These are phyloP conservation scores for Scaptomyza polygonia DNA, from an alignment of 2,888 invertebrate species.

Conservation along the genomic window DNA sequence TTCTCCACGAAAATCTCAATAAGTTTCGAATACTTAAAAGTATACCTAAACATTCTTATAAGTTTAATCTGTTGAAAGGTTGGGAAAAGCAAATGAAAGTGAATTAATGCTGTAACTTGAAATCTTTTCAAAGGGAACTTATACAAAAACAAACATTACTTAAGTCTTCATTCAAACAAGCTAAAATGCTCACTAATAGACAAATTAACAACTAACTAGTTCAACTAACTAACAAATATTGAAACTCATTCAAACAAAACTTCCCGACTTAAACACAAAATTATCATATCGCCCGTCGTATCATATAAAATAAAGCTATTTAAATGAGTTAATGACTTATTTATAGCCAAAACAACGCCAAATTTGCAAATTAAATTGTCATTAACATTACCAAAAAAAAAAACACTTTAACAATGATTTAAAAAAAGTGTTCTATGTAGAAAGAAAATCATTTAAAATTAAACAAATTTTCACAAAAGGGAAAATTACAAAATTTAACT, in stretches of 20 bases:
- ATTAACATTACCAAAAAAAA: slow-evolving; percentile 52
- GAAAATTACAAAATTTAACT: too few species aligned
- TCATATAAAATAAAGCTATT: slow-evolving; percentile 74
- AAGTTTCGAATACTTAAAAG: background rate
- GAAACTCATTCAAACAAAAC: slow-evolving; percentile 17
- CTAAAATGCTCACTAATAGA: background rate
- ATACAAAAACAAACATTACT: background rate
- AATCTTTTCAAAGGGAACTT: background rate
- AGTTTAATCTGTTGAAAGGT: background rate
- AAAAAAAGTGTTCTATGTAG: slow-evolving; percentile 12
- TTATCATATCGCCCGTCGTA: slow-evolving; percentile 49
- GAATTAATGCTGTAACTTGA: too few species aligned
- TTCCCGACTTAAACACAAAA: slow-evolving; percentile 1
- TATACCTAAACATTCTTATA: background rate
- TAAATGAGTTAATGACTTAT: slow-evolving; percentile 74
- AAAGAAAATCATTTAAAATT: too few species aligned
- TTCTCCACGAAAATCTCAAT: background rate
- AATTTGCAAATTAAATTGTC: slow-evolving; percentile 71
- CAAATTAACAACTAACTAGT: slow-evolving; percentile 7
- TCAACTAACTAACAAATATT: slow-evolving; percentile 24
- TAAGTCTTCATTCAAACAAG: background rate
- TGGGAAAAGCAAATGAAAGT: background rate
- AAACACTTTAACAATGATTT: background rate
- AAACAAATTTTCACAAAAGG: too few species aligned
- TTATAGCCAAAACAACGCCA: slow-evolving; percentile 51